phyloP scores from a whole-genome alignment of 2,113 vertebrate species.

The Microtus pennsylvanicus region DNA sequence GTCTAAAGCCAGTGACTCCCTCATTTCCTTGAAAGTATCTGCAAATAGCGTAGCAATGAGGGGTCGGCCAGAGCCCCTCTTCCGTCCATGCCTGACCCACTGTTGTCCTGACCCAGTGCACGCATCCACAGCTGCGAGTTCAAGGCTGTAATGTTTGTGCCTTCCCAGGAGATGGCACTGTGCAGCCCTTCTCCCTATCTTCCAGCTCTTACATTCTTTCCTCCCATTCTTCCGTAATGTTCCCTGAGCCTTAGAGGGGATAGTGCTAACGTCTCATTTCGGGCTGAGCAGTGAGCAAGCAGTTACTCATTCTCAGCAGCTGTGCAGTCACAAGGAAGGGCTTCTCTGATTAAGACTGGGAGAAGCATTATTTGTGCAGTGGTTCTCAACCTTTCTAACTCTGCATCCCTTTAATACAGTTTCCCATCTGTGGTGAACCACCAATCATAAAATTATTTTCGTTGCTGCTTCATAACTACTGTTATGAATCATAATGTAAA shows the following conservation, averaged over 20 bases:
- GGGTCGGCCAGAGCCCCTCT: background rate
- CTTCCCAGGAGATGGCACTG: background rate
- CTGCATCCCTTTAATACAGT: background rate
- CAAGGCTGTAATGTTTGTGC: background rate
- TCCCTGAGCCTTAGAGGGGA: background rate
- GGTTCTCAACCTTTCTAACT: background rate
- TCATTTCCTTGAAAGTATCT: background rate
- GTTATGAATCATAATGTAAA: background rate
- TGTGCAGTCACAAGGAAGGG: background rate
- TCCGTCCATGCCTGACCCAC: background rate
- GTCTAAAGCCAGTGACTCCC: background rate
- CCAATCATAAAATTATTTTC: background rate
- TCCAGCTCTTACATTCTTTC: background rate
- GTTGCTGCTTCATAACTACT: background rate
- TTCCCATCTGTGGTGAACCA: background rate
- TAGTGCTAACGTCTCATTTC: too few species aligned
- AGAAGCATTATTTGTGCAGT: background rate
- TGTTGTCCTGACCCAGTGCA: background rate
- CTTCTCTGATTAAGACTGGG: background rate
- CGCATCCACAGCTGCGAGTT: background rate
- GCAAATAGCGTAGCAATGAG: background rate
- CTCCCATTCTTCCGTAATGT: background rate
- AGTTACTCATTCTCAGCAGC: background rate
- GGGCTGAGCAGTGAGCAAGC: too few species aligned
- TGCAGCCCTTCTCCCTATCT: background rate